These are phyloP conservation scores for Mugil cephalus DNA, from an alignment of 2,113 vertebrate genomes.

Conservation along the genomic window DNA sequence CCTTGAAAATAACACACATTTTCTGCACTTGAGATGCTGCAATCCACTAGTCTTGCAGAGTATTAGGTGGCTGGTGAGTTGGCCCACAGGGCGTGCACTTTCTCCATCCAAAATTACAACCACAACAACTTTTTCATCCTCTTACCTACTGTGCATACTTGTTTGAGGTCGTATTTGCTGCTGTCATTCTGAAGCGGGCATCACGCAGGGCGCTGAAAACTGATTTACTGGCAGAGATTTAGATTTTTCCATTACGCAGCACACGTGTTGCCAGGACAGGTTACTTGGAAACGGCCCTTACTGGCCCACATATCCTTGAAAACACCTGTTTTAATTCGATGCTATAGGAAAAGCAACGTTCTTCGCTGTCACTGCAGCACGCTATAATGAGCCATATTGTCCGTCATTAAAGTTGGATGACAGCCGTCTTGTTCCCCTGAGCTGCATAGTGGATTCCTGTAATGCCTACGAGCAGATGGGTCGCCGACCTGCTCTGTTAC, in stretches of 20 bases:
- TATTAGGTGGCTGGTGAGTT: neutral
- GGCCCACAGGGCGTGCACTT: neutral
- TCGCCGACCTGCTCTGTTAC: conserved; percentile 56
- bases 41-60: neutral
- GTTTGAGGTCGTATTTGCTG: conserved; percentile 48
- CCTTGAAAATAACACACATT: neutral
- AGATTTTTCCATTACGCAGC: conserved; percentile 82
- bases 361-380: conserved; percentile 1
- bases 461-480: conserved; percentile 72
- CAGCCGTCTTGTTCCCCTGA: conserved; percentile 37
- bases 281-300: conserved; percentile 25
- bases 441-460: conserved; percentile 43
- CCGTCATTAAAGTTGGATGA: conserved; percentile 41
- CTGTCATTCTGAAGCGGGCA: conserved; percentile 60
- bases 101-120: conserved; percentile 15
- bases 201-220: conserved; percentile 70
- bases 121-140: neutral
- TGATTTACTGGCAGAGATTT: conserved; percentile 81
- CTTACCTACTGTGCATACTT: conserved; percentile 20
- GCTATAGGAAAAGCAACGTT: conserved; percentile 7
- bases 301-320: conserved; percentile 17
- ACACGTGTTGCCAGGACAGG: conserved; percentile 33
- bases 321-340: conserved; percentile 22
- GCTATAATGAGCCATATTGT: conserved; percentile 41
- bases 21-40: neutral